Conservation (phyloP, 1,140 invertebrate species). For the Drosophila ohnishii region DNA sequence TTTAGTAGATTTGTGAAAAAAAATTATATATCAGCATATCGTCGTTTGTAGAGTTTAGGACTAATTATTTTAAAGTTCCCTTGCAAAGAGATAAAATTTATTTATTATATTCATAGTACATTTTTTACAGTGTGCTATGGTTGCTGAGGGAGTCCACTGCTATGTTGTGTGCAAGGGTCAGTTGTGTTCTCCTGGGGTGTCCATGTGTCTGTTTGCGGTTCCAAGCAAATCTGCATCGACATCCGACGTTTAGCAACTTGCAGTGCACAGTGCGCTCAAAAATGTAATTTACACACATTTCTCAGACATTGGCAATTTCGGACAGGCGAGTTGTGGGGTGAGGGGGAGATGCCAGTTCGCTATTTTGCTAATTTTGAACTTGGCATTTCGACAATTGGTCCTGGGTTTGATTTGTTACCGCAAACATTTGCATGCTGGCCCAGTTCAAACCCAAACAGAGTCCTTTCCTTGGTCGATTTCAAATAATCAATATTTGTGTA, state of each 20-base stretch:
- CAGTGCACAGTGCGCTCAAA: slow-evolving; percentile 14
- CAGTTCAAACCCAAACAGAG: not conserved
- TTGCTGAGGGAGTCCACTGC: not conserved
- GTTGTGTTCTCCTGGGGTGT: slow-evolving; percentile 8
- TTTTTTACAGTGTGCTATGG: slow-evolving; percentile 1
- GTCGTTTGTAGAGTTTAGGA: too few species aligned
- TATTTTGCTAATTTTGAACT: slow-evolving; percentile 58
- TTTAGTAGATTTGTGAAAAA: too few species aligned
- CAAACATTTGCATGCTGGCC: slow-evolving; percentile 41
- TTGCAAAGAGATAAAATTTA: too few species aligned
- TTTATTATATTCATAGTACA: not conserved
- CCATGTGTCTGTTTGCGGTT: slow-evolving; percentile 22
- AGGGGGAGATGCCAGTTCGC: slow-evolving; percentile 1
- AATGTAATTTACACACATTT: slow-evolving; percentile 41
- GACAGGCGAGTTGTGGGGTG: too few species aligned
- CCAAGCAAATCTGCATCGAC: slow-evolving; percentile 17
- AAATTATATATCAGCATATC: too few species aligned
- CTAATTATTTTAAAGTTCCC: too few species aligned
- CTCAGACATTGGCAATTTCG: slow-evolving; percentile 11
- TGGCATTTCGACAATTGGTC: slow-evolving; percentile 60
- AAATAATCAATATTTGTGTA: slow-evolving; percentile 50
- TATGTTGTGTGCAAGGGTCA: not conserved
- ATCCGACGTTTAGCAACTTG: slow-evolving; percentile 16
- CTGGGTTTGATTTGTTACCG: slow-evolving; percentile 47
- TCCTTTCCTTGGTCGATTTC: slow-evolving; percentile 8